Conservation (phyloP, 2,113 vertebrate genomes). For the Callipepla californica region DNA sequence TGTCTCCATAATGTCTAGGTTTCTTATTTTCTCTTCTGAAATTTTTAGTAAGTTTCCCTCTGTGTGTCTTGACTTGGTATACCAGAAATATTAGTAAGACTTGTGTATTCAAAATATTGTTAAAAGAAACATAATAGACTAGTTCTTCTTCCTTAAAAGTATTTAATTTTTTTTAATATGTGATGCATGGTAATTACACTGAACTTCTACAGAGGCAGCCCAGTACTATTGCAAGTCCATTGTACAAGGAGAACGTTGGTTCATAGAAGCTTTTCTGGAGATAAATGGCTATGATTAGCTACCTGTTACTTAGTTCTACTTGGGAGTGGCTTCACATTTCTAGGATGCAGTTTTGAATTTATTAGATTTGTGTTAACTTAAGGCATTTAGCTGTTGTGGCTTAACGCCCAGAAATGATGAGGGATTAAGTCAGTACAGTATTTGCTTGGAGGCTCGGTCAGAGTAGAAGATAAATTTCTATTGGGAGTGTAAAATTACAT, state of each 20-base stretch:
- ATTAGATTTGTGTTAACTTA: neutral
- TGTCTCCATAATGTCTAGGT: neutral
- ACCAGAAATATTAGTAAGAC: neutral
- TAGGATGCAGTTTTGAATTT: neutral
- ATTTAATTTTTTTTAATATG: neutral
- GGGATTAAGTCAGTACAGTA: neutral
- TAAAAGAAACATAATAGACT: neutral
- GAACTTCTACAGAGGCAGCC: neutral
- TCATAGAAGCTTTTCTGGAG: neutral
- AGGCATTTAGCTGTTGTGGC: neutral
- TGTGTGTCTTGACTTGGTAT: neutral
- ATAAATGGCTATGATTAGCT: neutral
- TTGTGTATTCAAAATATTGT: neutral
- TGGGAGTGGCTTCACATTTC: neutral
- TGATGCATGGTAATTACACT: neutral
- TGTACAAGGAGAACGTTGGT: neutral
- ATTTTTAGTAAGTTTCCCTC: conserved; percentile 12
- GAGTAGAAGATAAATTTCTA: neutral
- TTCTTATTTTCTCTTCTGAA: conserved; percentile 5
- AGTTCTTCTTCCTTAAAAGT: neutral
- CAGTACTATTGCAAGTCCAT: neutral
- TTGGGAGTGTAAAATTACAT: neutral
- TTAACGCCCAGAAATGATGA: neutral
- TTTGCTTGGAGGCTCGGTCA: neutral
- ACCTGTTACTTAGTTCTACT: neutral